These are phyloP conservation scores for Stenodera caucasica DNA, from an alignment of 2,888 invertebrate genomes.

Conservation along the genomic window DNA sequence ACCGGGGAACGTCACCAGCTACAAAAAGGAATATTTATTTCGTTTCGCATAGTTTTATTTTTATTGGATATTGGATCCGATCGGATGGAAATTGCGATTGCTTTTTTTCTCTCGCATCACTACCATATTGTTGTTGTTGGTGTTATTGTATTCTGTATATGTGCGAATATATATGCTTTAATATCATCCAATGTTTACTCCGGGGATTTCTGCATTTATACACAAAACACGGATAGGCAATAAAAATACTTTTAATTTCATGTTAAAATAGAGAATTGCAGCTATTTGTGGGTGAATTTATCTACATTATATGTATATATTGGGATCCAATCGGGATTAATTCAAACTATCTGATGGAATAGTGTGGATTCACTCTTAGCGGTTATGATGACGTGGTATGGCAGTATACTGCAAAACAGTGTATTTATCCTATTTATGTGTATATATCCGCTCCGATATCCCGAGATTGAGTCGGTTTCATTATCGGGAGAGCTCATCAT, in stretches of 20 bases:
- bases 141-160: not conserved
- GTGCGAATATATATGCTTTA: constrained; percentile 33
- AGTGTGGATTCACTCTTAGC: not conserved
- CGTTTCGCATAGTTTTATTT: constrained; percentile 53
- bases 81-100: constrained; percentile 47
- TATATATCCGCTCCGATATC: constrained; percentile 26
- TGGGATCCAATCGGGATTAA: too few species aligned
- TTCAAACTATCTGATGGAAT: too few species aligned
- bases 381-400: not conserved
- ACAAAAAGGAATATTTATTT: constrained; percentile 51
- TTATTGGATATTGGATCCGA: constrained; percentile 52
- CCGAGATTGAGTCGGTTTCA: constrained; percentile 55
- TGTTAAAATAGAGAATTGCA: constrained; percentile 8
- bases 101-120: constrained; percentile 38
- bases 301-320: too few species aligned
- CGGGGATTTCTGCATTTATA: constrained; percentile 43
- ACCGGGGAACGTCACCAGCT: constrained; percentile 45
- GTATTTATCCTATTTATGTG: too few species aligned
- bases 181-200: constrained; percentile 46
- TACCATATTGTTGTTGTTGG: not conserved
- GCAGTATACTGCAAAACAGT: not conserved
- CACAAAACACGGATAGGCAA: constrained; percentile 40
- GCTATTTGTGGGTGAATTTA: not conserved
- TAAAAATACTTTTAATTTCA: constrained; percentile 44
- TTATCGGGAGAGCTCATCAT: constrained; percentile 59